Conservation (phyloP, 1,140 invertebrate genomes). For the Calycopis cecrops region DNA sequence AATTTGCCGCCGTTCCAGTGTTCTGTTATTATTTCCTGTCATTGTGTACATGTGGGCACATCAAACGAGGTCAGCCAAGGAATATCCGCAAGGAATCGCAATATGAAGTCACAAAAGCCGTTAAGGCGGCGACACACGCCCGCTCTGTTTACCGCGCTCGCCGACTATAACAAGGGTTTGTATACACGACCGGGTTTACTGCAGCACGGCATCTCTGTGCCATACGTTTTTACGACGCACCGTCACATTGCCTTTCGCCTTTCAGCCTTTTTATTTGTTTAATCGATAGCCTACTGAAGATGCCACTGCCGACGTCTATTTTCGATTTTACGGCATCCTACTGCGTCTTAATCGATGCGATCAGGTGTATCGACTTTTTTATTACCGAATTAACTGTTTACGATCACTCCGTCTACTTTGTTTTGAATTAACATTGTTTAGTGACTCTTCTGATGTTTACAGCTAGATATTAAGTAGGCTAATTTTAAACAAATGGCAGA, state of each 20-base stretch:
- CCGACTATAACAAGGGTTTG: conserved; percentile 64
- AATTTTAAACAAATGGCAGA: conserved; percentile 34
- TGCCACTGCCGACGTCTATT: conserved; percentile 56
- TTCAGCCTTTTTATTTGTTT: conserved; percentile 72
- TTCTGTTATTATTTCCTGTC: not conserved
- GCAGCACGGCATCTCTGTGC: conserved; percentile 68
- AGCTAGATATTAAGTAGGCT: conserved; percentile 43
- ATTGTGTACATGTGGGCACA: conserved; percentile 1
- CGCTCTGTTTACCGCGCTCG: conserved; percentile 55
- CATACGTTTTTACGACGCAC: conserved; percentile 68
- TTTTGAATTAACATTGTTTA: conserved; percentile 55
- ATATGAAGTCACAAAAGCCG: conserved; percentile 56
- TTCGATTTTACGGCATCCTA: conserved; percentile 41
- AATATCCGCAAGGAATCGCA: conserved; percentile 49
- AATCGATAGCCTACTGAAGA: conserved; percentile 69
- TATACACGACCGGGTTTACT: conserved; percentile 69
- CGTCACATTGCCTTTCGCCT: conserved; percentile 66
- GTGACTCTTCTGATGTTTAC: conserved; percentile 50
- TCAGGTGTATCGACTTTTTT: conserved; percentile 66
- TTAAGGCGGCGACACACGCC: conserved; percentile 65
- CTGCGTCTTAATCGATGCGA: conserved; percentile 47
- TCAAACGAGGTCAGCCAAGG: conserved; percentile 20
- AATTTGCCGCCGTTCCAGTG: not conserved
- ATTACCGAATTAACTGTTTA: conserved; percentile 67
- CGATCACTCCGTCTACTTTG: conserved; percentile 64